Percentiles rank a stretch among this genome's conserved stretches.
phyloP scores from a whole-genome alignment of 2,797 vertebrate genomes.

The Gymnothorax reevesii region DNA sequence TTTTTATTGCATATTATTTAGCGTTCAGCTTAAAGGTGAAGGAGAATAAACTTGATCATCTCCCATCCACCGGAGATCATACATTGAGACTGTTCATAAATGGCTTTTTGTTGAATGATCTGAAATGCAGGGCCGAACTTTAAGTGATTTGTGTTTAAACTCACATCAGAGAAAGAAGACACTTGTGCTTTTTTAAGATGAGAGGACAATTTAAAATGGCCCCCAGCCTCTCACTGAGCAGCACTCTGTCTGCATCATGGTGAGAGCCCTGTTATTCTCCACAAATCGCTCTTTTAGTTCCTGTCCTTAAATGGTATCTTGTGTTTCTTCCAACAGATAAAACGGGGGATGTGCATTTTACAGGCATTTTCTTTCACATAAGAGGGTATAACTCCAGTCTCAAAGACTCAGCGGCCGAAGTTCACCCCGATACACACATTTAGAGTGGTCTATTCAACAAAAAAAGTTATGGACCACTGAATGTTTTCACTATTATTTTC shows the following conservation, averaged over 20 bases:
- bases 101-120: not conserved
- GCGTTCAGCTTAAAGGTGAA: not conserved
- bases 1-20: no score
- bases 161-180: not conserved
- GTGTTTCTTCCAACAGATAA: not conserved
- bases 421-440: not conserved
- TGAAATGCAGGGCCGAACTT: not conserved
- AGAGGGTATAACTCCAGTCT: not conserved
- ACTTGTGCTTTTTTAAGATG: slow-evolving; percentile 7
- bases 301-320: not conserved
- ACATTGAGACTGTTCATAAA: not conserved
- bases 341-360: not conserved
- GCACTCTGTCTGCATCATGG: not conserved
- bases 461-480: no score
- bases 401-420: not conserved
- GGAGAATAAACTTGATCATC: not conserved
- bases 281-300: not conserved
- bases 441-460: not conserved
- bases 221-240: not conserved
- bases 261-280: not conserved
- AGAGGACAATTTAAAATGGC: not conserved
- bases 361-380: not conserved
- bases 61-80: not conserved
- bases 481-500: no score
- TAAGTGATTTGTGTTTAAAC: not conserved